Conservation (phyloP, 2,888 invertebrate genomes). For the Congeria kusceri region DNA sequence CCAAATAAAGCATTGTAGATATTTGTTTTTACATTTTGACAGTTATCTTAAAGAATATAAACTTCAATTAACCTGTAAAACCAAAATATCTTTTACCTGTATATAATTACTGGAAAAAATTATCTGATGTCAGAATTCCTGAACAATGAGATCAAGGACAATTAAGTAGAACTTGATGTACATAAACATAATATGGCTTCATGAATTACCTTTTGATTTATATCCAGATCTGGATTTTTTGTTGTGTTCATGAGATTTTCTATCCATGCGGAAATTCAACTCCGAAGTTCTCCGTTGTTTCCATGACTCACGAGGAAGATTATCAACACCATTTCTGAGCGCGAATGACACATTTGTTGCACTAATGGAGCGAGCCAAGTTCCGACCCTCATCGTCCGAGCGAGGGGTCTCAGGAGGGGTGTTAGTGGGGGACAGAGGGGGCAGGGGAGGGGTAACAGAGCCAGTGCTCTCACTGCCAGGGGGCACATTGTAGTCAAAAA, state of each 20-base stretch:
- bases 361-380: conserved; percentile 64
- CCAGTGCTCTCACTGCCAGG: conserved; percentile 69
- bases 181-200: no score
- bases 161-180: no score
- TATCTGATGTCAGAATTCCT: no score
- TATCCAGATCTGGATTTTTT: conserved; percentile 7
- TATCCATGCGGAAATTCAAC: conserved; percentile 49
- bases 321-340: conserved; percentile 52
- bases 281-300: conserved; percentile 52
- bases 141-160: no score
- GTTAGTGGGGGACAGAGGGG: conserved; percentile 75
- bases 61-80: no score
- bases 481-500: conserved; percentile 73
- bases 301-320: conserved; percentile 17
- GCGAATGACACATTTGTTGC: conserved; percentile 62
- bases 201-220: background rate
- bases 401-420: conserved; percentile 69
- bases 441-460: conserved; percentile 78
- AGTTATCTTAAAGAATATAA: no score
- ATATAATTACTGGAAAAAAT: no score
- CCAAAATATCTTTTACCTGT: no score
- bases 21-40: no score
- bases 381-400: conserved; percentile 43
- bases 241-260: conserved; percentile 22
- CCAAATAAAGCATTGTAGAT: no score